A percentile compares a stretch with the other conserved stretches of the same genome.
Evolutionary conservation across 2,888 invertebrate species (phyloP).

Genomic region (Neuroscelio doddi): DNA sequence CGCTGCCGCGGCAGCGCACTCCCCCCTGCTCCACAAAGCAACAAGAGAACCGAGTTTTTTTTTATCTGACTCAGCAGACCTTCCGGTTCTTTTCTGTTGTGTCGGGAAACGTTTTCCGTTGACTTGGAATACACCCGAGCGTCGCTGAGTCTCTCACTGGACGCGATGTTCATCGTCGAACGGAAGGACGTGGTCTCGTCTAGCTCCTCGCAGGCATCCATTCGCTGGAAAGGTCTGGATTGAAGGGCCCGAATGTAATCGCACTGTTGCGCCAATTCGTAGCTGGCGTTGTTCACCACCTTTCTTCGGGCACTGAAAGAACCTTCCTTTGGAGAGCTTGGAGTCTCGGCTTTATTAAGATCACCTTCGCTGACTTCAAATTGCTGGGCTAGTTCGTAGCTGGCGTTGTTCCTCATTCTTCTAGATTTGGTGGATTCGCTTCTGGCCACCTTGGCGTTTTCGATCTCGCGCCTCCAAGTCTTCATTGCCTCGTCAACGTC

Average conservation of each 20-base stretch:
- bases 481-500: slow-evolving; percentile 64
- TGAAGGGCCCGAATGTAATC: slow-evolving; percentile 62
- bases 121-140: slow-evolving; percentile 51
- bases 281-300: slow-evolving; percentile 62
- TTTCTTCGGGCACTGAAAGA: slow-evolving; percentile 17
- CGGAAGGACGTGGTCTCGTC: slow-evolving; percentile 52
- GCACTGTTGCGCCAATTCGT: slow-evolving; percentile 66
- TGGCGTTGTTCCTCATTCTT: slow-evolving; percentile 67
- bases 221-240: slow-evolving; percentile 53
- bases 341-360: slow-evolving; percentile 17
- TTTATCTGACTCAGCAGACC: slow-evolving; percentile 66
- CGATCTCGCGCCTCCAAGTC: slow-evolving; percentile 60
- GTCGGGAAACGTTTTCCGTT: slow-evolving; percentile 48
- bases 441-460: slow-evolving; percentile 44
- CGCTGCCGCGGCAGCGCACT: slow-evolving; percentile 29
- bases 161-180: slow-evolving; percentile 50
- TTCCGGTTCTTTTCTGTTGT: slow-evolving; percentile 35
- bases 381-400: slow-evolving; percentile 69
- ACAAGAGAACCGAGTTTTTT: slow-evolving; percentile 72
- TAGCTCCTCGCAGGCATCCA: slow-evolving; percentile 66
- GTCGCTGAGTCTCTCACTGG: slow-evolving; percentile 7
- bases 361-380: slow-evolving; percentile 58
- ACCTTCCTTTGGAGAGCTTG: too few relatives aligned
- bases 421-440: slow-evolving; percentile 44
- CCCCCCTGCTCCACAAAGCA: slow-evolving; percentile 63